Evolutionary conservation across 2,113 vertebrate species (phyloP), one percentile per base, ranked within the genome.

Genomic region (Podarcis raffonei): DNA sequence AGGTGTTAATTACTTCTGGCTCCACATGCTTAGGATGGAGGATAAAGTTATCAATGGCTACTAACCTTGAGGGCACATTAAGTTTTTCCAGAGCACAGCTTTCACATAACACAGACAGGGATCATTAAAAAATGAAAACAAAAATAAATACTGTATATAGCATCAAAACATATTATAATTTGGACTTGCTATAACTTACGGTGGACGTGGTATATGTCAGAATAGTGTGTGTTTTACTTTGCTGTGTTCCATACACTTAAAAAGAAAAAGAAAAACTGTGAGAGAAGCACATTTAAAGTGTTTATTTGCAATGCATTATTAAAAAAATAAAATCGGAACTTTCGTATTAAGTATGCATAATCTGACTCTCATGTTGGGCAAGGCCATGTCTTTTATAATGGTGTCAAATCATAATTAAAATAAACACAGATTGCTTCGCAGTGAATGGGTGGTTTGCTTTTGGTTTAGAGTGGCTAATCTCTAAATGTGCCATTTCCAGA

Each of bases 231-330:
- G 42, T 74, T 57, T 42, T 57, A 22, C 9, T 83, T 83, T 42
- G 35, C 37, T 69, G 12, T 59, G 42, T 74, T 57, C n/a, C 39
- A 4, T 25, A 53, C 48, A 53, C 48, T 53, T 53, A 53, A 53
- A 53, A 53, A 53, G 48, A 53, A 53, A 53, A 53, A 53, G 48
- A 32, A 72, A 69, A 27, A 23, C 7, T 39, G 35, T 18, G 71
- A 62, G 5, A 15, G 25, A 32, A 42, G 42, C 32, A 48, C 8
- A 85, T 62, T 92, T 93, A 83, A 94, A 90, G 32, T 88, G 93
- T 93, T 95, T 94, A 93, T 95, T 96, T 96, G 74, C 84, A 93
- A 90, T 91, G 23, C 16, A 68, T 93, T 95, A 90, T 82, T 30
- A 79, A 69, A 92, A 92, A 92, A 48, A 48, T 92, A 90, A 72